Conservation (phyloP, 2,888 invertebrate genomes). For the Lasioglossum lativentre region DNA sequence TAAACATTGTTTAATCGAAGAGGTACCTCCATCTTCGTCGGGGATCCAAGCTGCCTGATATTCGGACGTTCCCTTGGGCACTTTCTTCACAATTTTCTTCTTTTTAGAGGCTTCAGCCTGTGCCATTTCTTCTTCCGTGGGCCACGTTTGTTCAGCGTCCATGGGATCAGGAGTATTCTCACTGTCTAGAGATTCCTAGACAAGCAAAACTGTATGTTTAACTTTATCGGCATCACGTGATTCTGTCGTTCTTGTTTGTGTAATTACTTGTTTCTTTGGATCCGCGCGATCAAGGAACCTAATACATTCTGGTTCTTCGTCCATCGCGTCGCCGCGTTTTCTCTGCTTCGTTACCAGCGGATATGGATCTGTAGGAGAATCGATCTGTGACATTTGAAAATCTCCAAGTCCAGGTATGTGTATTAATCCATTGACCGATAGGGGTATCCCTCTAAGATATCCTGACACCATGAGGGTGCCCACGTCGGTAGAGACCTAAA, state of each 20-base stretch:
- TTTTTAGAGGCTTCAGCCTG: slow-evolving; percentile 88
- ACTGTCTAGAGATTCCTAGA: slow-evolving; percentile 77
- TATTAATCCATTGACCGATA: slow-evolving; percentile 95
- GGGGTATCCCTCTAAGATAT: slow-evolving; percentile 92
- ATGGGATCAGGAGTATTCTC: slow-evolving; percentile 95
- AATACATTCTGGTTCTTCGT: slow-evolving; percentile 80
- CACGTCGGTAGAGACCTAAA: slow-evolving; percentile 80
- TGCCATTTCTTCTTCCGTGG: slow-evolving; percentile 95
- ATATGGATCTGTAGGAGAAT: slow-evolving; percentile 90
- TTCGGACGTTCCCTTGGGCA: slow-evolving; percentile 98
- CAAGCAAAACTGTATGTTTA: neutral
- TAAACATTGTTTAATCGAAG: neutral
- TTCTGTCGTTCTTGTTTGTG: neutral
- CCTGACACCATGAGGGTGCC: slow-evolving; percentile 94
- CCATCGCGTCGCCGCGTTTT: slow-evolving; percentile 65
- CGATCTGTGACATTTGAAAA: slow-evolving; percentile 95
- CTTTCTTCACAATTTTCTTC: slow-evolving; percentile 90
- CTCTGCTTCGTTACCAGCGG: slow-evolving; percentile 84
- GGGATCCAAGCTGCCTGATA: slow-evolving; percentile 98
- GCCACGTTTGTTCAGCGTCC: slow-evolving; percentile 99
- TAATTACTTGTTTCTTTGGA: slow-evolving; percentile 87
- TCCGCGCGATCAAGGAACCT: slow-evolving; percentile 88
- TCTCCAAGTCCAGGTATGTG: slow-evolving; percentile 97
- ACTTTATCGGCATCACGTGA: neutral
- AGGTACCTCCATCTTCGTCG: slow-evolving; percentile 87